phyloP scores from a whole-genome alignment of 2,797 vertebrate genomes.

The Hemibagrus guttatus region DNA sequence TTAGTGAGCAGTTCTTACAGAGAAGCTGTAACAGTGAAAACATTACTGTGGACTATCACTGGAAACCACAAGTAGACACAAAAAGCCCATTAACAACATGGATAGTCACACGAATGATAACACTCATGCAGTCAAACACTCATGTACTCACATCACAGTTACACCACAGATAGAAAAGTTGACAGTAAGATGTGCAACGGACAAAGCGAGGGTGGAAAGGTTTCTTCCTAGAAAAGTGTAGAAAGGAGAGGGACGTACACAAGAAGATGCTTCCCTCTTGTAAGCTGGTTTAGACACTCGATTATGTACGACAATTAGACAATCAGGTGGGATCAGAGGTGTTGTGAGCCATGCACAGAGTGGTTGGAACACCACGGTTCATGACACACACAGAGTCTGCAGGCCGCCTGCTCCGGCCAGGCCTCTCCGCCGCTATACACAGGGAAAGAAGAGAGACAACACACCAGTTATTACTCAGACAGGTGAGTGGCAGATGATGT shows the following conservation, averaged over 20 bases:
- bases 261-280: constrained; percentile 19
- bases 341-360: constrained; percentile 61
- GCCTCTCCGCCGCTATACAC: constrained; percentile 57
- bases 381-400: constrained; percentile 64
- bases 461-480: constrained; percentile 58
- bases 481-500: constrained; percentile 41
- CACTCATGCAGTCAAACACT: constrained; percentile 55
- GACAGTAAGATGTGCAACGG: constrained; percentile 40
- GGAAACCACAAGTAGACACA: constrained; percentile 40
- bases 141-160: constrained; percentile 42
- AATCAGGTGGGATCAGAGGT: constrained; percentile 53
- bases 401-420: constrained; percentile 53
- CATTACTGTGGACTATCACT: constrained; percentile 2
- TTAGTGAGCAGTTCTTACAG: constrained; percentile 28
- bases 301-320: constrained; percentile 40
- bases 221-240: constrained; percentile 45
- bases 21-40: constrained; percentile 12
- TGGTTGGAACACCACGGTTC: constrained; percentile 64
- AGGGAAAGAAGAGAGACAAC: constrained; percentile 60
- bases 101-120: constrained; percentile 46
- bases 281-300: constrained; percentile 32
- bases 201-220: constrained; percentile 23
- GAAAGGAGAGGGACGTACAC: constrained; percentile 27
- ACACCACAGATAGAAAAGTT: constrained; percentile 43
- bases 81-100: constrained; percentile 51